Evolutionary conservation across 2,888 invertebrate species (phyloP), one percentile per base, ranked within the genome.

Genomic region (Pharmacophagus antenor): DNA sequence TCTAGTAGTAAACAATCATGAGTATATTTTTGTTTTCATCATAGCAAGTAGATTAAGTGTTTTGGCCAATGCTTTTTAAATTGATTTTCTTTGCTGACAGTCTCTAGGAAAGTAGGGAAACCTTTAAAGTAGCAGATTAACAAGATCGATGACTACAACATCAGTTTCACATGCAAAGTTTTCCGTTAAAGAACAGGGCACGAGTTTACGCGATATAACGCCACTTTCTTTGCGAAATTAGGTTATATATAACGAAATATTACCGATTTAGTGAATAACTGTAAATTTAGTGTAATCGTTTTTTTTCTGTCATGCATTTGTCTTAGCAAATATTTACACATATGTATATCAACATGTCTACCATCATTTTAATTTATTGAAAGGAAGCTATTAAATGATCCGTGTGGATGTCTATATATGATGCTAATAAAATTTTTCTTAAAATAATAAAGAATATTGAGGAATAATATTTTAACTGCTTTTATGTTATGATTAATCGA

Each of bases 101-200:
- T 22, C 37, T 31, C 21, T 42, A 58, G 46, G 51, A 58, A 56
- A 61, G 56, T 53, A 50, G 62, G 46, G 70, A 73, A 74, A 65
- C 76, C 73, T 58, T 61, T 55, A 1, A 63, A 71, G 63, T 68
- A 51, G 20, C 58, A 65, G 70, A 70, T 75, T 71, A 73, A 21
- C 31, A 65, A 70, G 68, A 68, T 67, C 67, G 66, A 67, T 67
- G 68, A 62, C 58, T 47, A 62, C 65, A 64, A 57, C 51, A 59
- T 63, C 62, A 58, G 59, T 61, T 65, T 60, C 51, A 62, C 63
- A 62, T 66, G 64, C 57, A 64, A 64, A 63, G 59, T 62, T 56
- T 51, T 58, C 46, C 50, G 25, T 49, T 48, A 53, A 58, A 60
- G 42, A 56, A 44, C 25, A 44, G 25, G 17, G 31, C 47, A 22